These are phyloP conservation scores for Serrognathus titanus DNA, from an alignment of 2,888 invertebrate genomes.

Conservation along the genomic window DNA sequence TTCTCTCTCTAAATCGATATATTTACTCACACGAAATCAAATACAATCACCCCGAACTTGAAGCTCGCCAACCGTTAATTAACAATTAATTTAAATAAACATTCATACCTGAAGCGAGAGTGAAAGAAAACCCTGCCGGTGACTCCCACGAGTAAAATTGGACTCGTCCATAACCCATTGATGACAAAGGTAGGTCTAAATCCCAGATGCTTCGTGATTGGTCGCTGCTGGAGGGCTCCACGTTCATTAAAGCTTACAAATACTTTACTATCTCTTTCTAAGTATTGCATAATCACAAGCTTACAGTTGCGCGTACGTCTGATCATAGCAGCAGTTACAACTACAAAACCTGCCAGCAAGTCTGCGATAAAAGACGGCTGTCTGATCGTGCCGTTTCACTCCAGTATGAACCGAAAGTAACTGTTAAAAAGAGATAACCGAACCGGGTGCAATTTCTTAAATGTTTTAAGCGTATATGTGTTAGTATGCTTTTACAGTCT, in stretches of 20 bases:
- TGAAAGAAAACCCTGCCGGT: slow-evolving; percentile 20
- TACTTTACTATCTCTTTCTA: slow-evolving; percentile 28
- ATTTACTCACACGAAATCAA: not conserved
- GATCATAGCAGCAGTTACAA: slow-evolving; percentile 19
- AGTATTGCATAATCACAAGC: slow-evolving; percentile 29
- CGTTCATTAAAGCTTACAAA: slow-evolving; percentile 41
- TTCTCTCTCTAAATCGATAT: slow-evolving; percentile 7
- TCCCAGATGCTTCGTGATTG: slow-evolving; percentile 59
- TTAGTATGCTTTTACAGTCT: slow-evolving; percentile 40
- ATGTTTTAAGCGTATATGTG: slow-evolving; percentile 33
- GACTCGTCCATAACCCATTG: slow-evolving; percentile 66
- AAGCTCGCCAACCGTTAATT: too few relatives aligned
- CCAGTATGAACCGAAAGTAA: slow-evolving; percentile 6
- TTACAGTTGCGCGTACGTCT: slow-evolving; percentile 26
- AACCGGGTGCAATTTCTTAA: slow-evolving; percentile 16
- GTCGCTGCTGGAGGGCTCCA: slow-evolving; percentile 47
- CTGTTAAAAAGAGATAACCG: slow-evolving; percentile 18
- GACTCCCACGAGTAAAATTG: slow-evolving; percentile 47
- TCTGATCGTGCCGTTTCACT: slow-evolving; percentile 22
- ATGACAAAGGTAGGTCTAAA: slow-evolving; percentile 68
- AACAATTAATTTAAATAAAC: too few relatives aligned
- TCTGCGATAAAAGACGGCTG: slow-evolving; percentile 21
- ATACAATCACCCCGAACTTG: not conserved
- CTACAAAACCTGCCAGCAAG: slow-evolving; percentile 21
- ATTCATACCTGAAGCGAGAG: too few relatives aligned